A percentile compares a stretch with the other conserved stretches of the same genome.
These are phyloP conservation scores for Limnephilus marmoratus DNA, from an alignment of 2,888 invertebrate species.

Conservation along the genomic window DNA sequence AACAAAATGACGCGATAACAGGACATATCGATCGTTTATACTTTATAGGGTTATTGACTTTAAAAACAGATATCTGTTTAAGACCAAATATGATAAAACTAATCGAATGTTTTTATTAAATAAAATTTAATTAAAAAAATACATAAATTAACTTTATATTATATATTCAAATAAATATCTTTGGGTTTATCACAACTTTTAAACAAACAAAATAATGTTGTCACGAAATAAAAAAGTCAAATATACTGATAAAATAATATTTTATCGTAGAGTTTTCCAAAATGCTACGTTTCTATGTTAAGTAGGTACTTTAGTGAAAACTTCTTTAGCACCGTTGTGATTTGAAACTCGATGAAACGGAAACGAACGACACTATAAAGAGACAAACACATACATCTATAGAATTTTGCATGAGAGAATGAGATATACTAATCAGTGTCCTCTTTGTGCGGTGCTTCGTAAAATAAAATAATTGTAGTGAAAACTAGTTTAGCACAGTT, in stretches of 20 bases:
- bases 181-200: background rate
- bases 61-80: background rate
- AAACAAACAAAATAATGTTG: background rate
- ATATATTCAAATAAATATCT: background rate
- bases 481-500: no score
- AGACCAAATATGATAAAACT: background rate
- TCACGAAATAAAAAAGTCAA: background rate
- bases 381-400: no score
- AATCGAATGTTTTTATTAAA: background rate
- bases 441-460: no score
- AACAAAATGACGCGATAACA: background rate
- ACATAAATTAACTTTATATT: background rate
- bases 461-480: no score
- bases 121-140: background rate
- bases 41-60: slow-evolving; percentile 10
- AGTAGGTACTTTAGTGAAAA: no score
- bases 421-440: no score
- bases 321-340: no score
- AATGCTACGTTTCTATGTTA: no score
- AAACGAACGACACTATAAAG: no score
- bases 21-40: background rate
- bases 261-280: background rate
- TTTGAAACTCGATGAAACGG: no score
- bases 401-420: no score
- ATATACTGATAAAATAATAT: background rate